These are phyloP conservation scores for Alethe castanea DNA, from an alignment of 2,113 vertebrate species.

Conservation along the genomic window DNA sequence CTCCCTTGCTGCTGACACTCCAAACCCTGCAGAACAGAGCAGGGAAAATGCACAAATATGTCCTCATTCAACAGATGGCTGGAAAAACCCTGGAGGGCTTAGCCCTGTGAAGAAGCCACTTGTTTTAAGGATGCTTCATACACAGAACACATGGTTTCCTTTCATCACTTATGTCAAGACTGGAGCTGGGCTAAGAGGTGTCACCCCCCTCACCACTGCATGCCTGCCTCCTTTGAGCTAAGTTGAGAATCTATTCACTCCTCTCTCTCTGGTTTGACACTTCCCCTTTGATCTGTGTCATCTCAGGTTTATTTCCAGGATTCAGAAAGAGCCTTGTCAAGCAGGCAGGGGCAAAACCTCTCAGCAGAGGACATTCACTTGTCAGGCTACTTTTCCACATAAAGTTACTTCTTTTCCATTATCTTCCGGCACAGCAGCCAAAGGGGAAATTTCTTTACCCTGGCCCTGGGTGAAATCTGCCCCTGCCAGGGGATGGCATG, in stretches of 20 bases:
- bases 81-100: not conserved
- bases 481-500: not conserved
- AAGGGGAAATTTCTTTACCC: not conserved
- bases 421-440: not conserved
- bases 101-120: not conserved
- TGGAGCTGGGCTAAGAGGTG: not conserved
- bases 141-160: not conserved
- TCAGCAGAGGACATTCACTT: fast-evolving
- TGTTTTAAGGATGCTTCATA: not conserved
- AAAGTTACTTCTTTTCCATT: not conserved
- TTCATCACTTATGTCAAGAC: not conserved
- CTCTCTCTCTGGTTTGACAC: not conserved
- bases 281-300: not conserved
- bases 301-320: not conserved
- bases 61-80: not conserved
- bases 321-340: not conserved
- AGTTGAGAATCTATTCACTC: not conserved
- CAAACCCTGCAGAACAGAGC: not conserved
- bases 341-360: not conserved
- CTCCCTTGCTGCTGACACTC: not conserved
- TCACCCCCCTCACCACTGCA: not conserved
- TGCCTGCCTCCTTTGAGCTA: not conserved
- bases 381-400: not conserved
- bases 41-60: not conserved
- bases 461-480: not conserved